phyloP scores from a whole-genome alignment of 2,113 vertebrate genomes.

The Rhabdomys dilectus region DNA sequence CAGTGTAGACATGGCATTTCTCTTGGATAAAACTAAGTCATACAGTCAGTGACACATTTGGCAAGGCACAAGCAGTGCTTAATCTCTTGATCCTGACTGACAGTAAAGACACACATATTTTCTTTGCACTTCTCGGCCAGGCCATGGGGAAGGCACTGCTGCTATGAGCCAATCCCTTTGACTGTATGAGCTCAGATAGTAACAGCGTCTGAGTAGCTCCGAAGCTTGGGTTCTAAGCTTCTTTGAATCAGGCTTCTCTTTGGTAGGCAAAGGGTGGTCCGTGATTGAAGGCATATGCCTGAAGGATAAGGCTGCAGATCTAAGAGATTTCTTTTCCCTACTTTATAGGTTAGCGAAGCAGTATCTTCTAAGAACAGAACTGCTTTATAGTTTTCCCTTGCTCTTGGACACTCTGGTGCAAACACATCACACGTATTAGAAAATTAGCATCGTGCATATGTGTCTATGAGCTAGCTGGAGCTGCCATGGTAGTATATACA shows the following conservation, averaged over 20 bases:
- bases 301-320: not conserved
- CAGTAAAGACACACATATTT: not conserved
- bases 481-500: not conserved
- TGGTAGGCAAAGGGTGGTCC: not conserved
- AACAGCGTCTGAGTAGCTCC: not conserved
- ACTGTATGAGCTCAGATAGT: not conserved
- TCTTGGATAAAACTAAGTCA: not conserved
- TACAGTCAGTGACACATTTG: not conserved
- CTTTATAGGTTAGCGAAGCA: not conserved
- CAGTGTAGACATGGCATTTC: not conserved
- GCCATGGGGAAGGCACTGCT: not conserved
- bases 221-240: not conserved
- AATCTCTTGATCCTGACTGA: not conserved
- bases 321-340: not conserved
- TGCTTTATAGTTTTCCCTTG: too few relatives aligned
- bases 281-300: not conserved
- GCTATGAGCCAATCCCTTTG: rapidly evolving
- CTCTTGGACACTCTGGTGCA: not conserved
- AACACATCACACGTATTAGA: not conserved
- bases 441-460: not conserved
- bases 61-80: not conserved
- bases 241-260: not conserved
- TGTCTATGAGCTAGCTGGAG: not conserved
- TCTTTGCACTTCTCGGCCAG: not conserved
- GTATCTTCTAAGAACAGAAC: not conserved